These are phyloP conservation scores for Microchirus variegatus DNA, from an alignment of 2,797 vertebrate species.

Conservation along the genomic window DNA sequence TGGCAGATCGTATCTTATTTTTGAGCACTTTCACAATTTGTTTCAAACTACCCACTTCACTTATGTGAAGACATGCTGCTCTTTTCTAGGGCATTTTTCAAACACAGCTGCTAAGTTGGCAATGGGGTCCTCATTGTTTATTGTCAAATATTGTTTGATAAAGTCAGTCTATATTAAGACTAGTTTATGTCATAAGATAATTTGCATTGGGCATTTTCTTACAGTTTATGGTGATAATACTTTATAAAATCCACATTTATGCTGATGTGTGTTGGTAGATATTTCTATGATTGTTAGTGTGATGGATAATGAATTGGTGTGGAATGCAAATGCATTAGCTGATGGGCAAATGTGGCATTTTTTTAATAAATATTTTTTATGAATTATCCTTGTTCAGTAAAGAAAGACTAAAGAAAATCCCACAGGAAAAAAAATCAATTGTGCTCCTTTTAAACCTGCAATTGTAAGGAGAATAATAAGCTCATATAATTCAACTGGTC, in stretches of 20 bases:
- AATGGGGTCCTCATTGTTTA: background rate
- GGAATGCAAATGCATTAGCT: too few relatives aligned
- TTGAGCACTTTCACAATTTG: conserved; percentile 13
- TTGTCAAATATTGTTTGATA: background rate
- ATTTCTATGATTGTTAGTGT: too few relatives aligned
- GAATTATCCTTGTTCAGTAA: too few relatives aligned
- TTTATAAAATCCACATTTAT: too few relatives aligned
- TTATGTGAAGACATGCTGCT: background rate
- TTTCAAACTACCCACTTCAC: conserved; percentile 10
- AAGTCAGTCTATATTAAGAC: background rate
- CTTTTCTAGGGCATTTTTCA: conserved; percentile 6
- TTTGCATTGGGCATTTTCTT: too few relatives aligned
- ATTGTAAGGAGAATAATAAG: conserved; percentile 15
- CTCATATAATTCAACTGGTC: conserved; percentile 7
- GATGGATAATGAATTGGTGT: too few relatives aligned
- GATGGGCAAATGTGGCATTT: too few relatives aligned
- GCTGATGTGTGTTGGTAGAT: too few relatives aligned
- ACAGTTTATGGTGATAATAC: too few relatives aligned
- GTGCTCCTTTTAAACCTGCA: background rate
- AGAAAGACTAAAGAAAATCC: background rate
- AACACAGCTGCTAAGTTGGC: background rate
- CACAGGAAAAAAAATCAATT: background rate
- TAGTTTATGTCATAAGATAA: too few relatives aligned
- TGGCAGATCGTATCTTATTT: conserved; percentile 22
- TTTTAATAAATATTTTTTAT: too few relatives aligned